Base-by-base conservation (phyloP, 2,113 vertebrate genomes). In the Dinomys branickii region DNA sequence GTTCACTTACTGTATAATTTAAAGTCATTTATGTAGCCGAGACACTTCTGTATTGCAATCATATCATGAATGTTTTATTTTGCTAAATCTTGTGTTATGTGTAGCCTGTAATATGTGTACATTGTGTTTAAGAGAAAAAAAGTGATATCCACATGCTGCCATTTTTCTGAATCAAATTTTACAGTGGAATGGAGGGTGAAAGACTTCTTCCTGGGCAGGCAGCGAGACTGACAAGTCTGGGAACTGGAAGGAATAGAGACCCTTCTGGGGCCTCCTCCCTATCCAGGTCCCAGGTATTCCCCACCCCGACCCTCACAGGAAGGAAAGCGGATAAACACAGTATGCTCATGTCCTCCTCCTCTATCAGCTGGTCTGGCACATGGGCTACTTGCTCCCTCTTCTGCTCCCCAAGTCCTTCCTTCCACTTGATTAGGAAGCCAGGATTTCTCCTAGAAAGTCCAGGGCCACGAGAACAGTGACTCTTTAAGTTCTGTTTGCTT, bases 21-120 rank as follows among this genome's bases (percentile, higher is more conserved):
- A 97, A 98, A 96, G 83, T 98, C 98, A 98, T 98, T 97, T 98
- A 98, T 98, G 96, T 98, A 98, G 98, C 97, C 96, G 97, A 98
- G 97, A 97, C 98, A 98, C 98, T 97, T 98, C 97, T 92, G 65
- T 98, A 98, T 97, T 98, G 98, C 98, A 98, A 98, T 98, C 97
- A 95, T 98, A 98, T 97, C 95, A 94, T 98, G 97, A 97, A 97
- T 92, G 97, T 98, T 98, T 97, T 96, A 77, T 99, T 98, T 98
- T 98, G 96, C 98, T 98, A 98, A 98, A 97, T 95, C 97, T 95
- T 81, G 58, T 97, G 98, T 98, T 97, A 89, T 95, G 65, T 16
- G 85, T 98, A 99, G 98, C 93, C 93, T 98, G 93, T 98, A 95
- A 97, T 96, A 98, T 98, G 80, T 98, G 85, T 97, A 88, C 97